Base-by-base conservation (phyloP, 1,140 invertebrate genomes). In the Orius insidiosus region DNA sequence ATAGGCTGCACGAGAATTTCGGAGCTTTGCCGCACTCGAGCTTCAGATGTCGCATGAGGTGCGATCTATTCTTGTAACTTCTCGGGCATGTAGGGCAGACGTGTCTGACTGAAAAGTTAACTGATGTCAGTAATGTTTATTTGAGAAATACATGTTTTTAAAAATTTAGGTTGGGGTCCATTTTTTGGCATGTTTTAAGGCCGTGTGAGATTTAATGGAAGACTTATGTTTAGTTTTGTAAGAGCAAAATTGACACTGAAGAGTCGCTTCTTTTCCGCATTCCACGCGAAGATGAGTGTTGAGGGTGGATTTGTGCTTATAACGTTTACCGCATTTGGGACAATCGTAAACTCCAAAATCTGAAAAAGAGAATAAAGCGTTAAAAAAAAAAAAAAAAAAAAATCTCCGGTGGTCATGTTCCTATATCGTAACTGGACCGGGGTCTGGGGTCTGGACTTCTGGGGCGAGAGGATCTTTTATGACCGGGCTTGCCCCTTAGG, bases 1-100 rank as follows among this genome's bases (percentile, higher is more conserved):
- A 65, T 24, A 57, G 50, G 3, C 61, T 55, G 54, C 77, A 76
- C 54, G 70, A 65, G 62, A 78, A 80, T 49, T 71, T 68, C 2
- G 76, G 75, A 47, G 68, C 65, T 51, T 75, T 71, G 3, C 47
- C 52, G 37, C 52, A 55, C 32, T 51, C 52, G 40, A 46, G 49
- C 31, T 47, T 49, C 2, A 50, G 33, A 45, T 54, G 51, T 19
- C 41, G 46, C 8, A 4, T 49, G 9, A 53, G 34, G 11, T 45
- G 43, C 32, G 9, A 6, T 10, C 19, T 46, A 10, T 34, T 16
- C 4, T 36, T 31, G 42, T 46, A 50, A 8, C 31, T 15, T 13
- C 37, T 10, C 6, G 30, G 2, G 33, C 49, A 50, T n/a, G 11
- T 11, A 7, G 18, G 44, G 43, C 49, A 50, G 3, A 13, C 30